Percentiles rank a stretch among this genome's conserved stretches.
These are phyloP conservation scores for Heliconius charithonia DNA, from an alignment of 2,888 invertebrate species.

Conservation along the genomic window DNA sequence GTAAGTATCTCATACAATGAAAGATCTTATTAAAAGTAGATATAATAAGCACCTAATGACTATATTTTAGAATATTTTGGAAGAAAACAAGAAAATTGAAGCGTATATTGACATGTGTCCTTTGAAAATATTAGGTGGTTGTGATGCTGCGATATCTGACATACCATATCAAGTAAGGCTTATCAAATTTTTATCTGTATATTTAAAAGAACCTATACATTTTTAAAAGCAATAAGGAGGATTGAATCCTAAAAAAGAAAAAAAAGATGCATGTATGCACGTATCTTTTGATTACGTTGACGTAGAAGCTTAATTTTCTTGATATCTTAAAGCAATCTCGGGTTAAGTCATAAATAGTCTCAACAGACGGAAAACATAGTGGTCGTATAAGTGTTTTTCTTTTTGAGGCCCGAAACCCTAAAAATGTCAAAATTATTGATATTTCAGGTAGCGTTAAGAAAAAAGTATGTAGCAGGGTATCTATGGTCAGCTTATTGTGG, in stretches of 20 bases:
- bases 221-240: neutral
- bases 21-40: neutral
- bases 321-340: no score
- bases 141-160: conserved; percentile 40
- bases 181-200: neutral
- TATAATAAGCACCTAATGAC: neutral
- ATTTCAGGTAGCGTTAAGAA: conserved; percentile 49
- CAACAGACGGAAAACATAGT: neutral
- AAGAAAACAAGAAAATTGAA: conserved; percentile 46
- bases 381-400: neutral
- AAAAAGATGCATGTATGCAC: no score
- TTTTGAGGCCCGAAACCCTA: neutral
- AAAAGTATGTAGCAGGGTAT: conserved; percentile 39
- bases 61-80: conserved; percentile 47
- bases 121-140: conserved; percentile 50
- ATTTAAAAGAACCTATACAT: neutral
- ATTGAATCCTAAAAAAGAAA: no score
- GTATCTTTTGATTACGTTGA: no score
- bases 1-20: conserved; percentile 13
- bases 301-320: no score
- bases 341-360: no score
- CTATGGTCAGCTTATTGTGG: conserved; percentile 55
- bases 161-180: conserved; percentile 51
- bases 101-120: conserved; percentile 45
- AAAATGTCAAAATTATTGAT: neutral